phyloP scores from a whole-genome alignment of 2,113 vertebrate genomes.

The Zosterops pallidus region DNA sequence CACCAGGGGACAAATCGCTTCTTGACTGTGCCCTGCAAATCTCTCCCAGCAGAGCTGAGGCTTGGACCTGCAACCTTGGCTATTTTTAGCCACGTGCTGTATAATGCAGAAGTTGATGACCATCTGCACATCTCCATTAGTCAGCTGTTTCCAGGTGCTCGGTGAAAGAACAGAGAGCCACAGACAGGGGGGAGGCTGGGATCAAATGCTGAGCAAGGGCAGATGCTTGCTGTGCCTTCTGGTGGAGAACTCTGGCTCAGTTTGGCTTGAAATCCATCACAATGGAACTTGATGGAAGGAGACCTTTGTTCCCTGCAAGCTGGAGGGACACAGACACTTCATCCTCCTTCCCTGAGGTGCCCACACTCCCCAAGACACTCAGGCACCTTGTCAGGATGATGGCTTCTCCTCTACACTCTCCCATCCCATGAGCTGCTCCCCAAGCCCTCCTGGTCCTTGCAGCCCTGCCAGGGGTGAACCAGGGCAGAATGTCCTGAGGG shows the following conservation, averaged over 20 bases:
- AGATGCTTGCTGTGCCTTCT: accelerated
- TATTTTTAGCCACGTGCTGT: conserved; percentile 45
- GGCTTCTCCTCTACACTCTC: neutral
- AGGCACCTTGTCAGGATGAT: neutral
- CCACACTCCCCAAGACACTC: accelerated
- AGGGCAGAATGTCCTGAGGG: neutral
- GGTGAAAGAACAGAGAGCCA: neutral
- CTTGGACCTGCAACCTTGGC: conserved; percentile 5
- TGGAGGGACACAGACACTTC: neutral
- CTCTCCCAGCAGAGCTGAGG: neutral
- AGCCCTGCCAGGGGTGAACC: neutral
- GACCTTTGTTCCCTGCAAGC: neutral
- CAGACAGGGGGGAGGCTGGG: neutral
- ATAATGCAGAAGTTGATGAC: conserved; percentile 48
- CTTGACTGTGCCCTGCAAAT: neutral
- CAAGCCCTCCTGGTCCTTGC: neutral
- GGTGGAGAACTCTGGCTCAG: neutral
- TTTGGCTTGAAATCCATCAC: neutral
- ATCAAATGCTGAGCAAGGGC: neutral
- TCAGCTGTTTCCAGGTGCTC: conserved; percentile 39
- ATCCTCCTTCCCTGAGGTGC: neutral
- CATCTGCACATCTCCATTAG: conserved; percentile 48
- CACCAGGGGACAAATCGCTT: neutral
- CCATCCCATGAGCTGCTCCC: neutral
- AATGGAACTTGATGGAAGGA: neutral